Conservation (phyloP, 2,888 invertebrate species). For the Caenorhabditis sp. region DNA sequence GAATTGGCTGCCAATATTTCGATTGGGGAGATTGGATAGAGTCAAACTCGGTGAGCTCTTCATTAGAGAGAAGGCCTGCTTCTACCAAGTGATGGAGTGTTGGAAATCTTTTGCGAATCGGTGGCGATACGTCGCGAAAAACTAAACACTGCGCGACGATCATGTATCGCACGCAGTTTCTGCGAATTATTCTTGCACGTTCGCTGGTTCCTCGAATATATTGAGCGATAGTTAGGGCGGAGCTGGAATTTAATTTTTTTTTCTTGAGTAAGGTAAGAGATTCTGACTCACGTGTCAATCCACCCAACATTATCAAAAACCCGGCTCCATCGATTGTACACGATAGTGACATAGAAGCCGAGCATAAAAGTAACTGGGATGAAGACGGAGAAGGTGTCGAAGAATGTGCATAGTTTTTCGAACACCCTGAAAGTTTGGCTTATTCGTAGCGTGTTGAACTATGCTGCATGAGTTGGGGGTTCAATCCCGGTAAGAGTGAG, state of each 20-base stretch:
- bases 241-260: slow-evolving; percentile 23
- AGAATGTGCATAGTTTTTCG: slow-evolving; percentile 61
- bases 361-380: slow-evolving; percentile 65
- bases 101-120: slow-evolving; percentile 61
- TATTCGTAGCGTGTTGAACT: neutral
- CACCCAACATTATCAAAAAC: slow-evolving; percentile 65
- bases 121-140: slow-evolving; percentile 58
- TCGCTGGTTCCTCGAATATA: slow-evolving; percentile 56
- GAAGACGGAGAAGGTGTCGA: slow-evolving; percentile 63
- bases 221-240: slow-evolving; percentile 55
- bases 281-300: slow-evolving; percentile 59
- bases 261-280: too few relatives aligned
- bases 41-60: slow-evolving; percentile 60
- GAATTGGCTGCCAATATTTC: slow-evolving; percentile 64
- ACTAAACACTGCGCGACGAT: slow-evolving; percentile 56
- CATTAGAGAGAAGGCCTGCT: slow-evolving; percentile 57
- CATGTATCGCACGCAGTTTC: slow-evolving; percentile 63
- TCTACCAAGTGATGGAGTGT: slow-evolving; percentile 61
- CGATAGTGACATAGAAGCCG: slow-evolving; percentile 66
- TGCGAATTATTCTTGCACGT: slow-evolving; percentile 50
- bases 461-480: too few relatives aligned
- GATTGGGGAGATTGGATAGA: slow-evolving; percentile 55
- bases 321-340: slow-evolving; percentile 54
- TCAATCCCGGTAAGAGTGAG: too few relatives aligned
- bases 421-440: slow-evolving; percentile 46